Evolutionary conservation across 2,888 invertebrate genomes (phyloP).

Genomic region (Drosophila fulvimacula): DNA sequence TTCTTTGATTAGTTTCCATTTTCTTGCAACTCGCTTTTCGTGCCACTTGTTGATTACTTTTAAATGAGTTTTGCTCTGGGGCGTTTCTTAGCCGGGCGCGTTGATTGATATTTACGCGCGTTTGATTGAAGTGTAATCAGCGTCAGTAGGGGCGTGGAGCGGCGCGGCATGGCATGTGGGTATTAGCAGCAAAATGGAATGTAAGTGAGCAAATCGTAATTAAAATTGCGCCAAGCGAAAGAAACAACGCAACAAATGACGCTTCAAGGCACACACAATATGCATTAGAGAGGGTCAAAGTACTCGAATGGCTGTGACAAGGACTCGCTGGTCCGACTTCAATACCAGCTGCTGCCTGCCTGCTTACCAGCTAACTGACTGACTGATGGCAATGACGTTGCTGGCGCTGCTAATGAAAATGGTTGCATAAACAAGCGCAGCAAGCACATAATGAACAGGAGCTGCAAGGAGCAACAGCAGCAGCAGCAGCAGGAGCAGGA

Average conservation of each 20-base stretch:
- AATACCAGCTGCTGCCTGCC: conserved; percentile 9
- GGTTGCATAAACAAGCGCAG: conserved; percentile 71
- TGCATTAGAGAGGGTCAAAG: conserved; percentile 73
- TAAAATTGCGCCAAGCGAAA: conserved; percentile 67
- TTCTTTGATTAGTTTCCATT: conserved; percentile 48
- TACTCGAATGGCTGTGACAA: conserved; percentile 52
- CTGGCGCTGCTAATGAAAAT: conserved; percentile 72
- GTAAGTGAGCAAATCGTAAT: conserved; percentile 79
- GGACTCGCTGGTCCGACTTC: conserved; percentile 20
- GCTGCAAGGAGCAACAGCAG: background rate
- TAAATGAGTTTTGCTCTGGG: conserved; percentile 74
- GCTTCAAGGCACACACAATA: conserved; percentile 72
- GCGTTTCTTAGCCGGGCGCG: conserved; percentile 53
- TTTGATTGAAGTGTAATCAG: conserved; percentile 80
- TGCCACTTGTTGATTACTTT: conserved; percentile 78
- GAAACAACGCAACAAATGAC: conserved; percentile 64
- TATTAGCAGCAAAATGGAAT: conserved; percentile 73
- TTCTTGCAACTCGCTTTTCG: conserved; percentile 40
- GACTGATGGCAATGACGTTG: conserved; percentile 72
- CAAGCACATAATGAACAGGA: conserved; percentile 56
- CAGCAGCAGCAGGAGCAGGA: conserved; percentile 35
- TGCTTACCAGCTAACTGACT: conserved; percentile 14
- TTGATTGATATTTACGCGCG: conserved; percentile 79
- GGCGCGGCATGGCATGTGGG: conserved; percentile 29
- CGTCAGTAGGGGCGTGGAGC: conserved; percentile 32